These are phyloP conservation scores for Leucoma salicis DNA, from an alignment of 2,888 invertebrate genomes.

Conservation along the genomic window DNA sequence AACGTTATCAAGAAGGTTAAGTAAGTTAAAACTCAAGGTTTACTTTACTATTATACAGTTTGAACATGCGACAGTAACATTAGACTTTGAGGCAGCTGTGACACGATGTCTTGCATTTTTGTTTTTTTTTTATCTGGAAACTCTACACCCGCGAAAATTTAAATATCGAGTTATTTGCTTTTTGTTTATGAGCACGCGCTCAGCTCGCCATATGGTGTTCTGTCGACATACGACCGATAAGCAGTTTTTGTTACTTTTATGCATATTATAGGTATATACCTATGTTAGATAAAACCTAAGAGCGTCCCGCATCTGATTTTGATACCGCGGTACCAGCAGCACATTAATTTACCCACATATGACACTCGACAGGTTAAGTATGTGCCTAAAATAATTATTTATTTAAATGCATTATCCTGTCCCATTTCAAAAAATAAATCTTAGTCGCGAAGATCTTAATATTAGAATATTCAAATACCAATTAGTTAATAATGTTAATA, in stretches of 20 bases:
- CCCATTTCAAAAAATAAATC: too few relatives aligned
- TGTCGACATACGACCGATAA: conserved; percentile 43
- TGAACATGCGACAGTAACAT: conserved; percentile 66
- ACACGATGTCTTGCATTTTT: conserved; percentile 47
- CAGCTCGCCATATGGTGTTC: conserved; percentile 67
- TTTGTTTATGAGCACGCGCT: conserved; percentile 68
- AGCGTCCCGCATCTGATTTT: too few relatives aligned
- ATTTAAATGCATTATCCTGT: too few relatives aligned
- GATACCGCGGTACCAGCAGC: too few relatives aligned
- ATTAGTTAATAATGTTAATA: too few relatives aligned
- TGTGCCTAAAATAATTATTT: too few relatives aligned
- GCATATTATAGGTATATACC: neutral
- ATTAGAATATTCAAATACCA: too few relatives aligned
- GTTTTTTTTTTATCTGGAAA: conserved; percentile 65
- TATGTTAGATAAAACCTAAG: too few relatives aligned
- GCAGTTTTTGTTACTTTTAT: conserved; percentile 21
- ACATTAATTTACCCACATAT: too few relatives aligned
- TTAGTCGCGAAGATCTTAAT: too few relatives aligned
- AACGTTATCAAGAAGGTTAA: conserved; percentile 1
- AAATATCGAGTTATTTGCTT: conserved; percentile 34
- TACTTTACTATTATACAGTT: conserved; percentile 10
- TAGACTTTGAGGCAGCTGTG: conserved; percentile 69
- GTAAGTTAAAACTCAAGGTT: neutral
- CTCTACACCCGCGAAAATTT: conserved; percentile 67
- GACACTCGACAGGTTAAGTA: too few relatives aligned